Evolutionary conservation across 64 coral and sea anemone species (phyloP).

Genomic region (Pachyseris speciosa): DNA sequence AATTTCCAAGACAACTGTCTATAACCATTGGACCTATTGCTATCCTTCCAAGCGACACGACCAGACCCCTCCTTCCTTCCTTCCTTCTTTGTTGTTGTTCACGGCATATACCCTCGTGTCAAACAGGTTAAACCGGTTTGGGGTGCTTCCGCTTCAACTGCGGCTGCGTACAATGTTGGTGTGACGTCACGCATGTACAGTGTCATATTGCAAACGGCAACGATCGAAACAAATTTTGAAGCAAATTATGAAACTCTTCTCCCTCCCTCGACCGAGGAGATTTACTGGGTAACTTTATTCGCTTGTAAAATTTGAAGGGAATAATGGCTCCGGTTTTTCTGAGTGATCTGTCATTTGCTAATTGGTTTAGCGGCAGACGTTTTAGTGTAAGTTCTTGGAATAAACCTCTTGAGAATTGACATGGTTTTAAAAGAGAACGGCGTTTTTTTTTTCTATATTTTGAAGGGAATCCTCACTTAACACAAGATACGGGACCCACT

Average conservation of each 20-base stretch:
- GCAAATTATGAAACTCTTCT: not conserved
- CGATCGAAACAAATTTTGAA: not conserved
- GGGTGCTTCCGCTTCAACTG: not conserved
- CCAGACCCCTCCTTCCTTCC: not conserved
- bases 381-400: constrained; percentile 7
- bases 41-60: not conserved
- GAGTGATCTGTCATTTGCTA: not conserved
- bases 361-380: not conserved
- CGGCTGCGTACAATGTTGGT: not conserved
- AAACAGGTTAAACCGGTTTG: constrained; percentile 25
- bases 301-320: not conserved
- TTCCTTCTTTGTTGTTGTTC: not conserved
- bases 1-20: not conserved
- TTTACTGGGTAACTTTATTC: not conserved
- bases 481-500: not conserved
- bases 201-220: not conserved
- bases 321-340: not conserved
- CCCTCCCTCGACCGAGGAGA: too few relatives aligned
- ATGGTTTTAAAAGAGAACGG: not conserved
- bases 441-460: not conserved
- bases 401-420: constrained; percentile 4
- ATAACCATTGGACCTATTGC: not conserved
- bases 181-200: not conserved
- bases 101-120: not conserved
- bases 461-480: not conserved